A percentile compares a stretch with the other conserved stretches of the same genome.
phyloP scores from a whole-genome alignment of 2,888 invertebrate species.

The Cordilura impudica region DNA sequence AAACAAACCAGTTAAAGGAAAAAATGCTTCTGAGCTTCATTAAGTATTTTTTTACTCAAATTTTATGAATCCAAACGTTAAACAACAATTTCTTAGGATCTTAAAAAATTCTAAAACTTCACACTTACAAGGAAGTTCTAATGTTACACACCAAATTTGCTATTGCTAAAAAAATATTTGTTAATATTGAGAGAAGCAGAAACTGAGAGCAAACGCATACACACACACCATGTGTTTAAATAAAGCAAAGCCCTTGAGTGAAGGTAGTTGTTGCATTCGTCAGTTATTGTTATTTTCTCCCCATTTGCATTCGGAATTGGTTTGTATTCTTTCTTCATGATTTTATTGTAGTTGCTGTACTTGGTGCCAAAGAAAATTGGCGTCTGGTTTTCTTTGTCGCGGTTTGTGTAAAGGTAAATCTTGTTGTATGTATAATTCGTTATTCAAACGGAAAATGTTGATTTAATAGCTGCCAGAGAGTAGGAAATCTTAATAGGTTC shows the following conservation, averaged over 20 bases:
- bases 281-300: conserved; percentile 27
- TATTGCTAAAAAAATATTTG: no score
- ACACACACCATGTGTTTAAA: no score
- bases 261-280: conserved; percentile 17
- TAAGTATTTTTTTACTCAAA: no score
- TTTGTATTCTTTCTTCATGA: conserved; percentile 33
- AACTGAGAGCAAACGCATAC: no score
- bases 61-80: no score
- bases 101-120: no score
- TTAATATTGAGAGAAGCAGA: no score
- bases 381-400: conserved; percentile 46
- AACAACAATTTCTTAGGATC: no score
- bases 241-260: neutral
- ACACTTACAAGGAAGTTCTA: no score
- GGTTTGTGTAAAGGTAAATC: conserved; percentile 51
- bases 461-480: conserved; percentile 43
- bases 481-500: conserved; percentile 40
- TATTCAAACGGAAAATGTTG: conserved; percentile 53
- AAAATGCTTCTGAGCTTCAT: no score
- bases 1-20: no score
- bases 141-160: no score
- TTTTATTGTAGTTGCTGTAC: conserved; percentile 26
- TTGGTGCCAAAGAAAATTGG: conserved; percentile 63
- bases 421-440: neutral
- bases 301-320: conserved; percentile 31